A percentile compares a stretch with the other conserved stretches of the same genome.
Conservation (phyloP, 1,140 invertebrate species). For the Macrostomum lignano region DNA sequence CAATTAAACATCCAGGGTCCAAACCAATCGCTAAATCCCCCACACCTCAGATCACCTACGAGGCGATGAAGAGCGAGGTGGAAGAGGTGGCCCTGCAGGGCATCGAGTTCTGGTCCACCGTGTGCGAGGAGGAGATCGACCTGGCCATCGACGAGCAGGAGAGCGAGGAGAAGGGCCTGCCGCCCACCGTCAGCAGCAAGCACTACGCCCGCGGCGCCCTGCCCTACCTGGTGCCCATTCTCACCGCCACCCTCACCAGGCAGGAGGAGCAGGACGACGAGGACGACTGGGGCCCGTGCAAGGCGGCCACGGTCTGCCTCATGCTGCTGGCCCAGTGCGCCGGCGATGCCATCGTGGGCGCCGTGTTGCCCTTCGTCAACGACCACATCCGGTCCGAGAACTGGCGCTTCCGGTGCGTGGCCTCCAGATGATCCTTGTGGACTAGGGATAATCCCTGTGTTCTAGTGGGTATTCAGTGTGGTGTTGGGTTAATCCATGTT, state of each 20-base stretch:
- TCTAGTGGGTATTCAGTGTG: no score
- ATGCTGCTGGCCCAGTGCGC: constrained; percentile 87
- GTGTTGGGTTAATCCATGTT: no score
- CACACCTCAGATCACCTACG: constrained; percentile 90
- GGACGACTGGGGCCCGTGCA: constrained; percentile 97
- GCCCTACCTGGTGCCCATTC: constrained; percentile 67
- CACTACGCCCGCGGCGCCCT: constrained; percentile 79
- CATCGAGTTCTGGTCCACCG: constrained; percentile 99
- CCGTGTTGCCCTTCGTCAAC: constrained; percentile 84
- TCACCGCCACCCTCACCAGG: constrained; percentile 72
- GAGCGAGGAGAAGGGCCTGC: constrained; percentile 34
- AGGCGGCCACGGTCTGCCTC: constrained; percentile 91
- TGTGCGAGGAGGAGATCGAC: constrained; percentile 94
- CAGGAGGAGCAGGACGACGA: constrained; percentile 60
- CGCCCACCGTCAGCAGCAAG: constrained; percentile 57
- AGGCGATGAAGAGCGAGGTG: constrained; percentile 83
- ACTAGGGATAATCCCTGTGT: no score
- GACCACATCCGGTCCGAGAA: constrained; percentile 67
- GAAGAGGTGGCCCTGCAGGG: constrained; percentile 88
- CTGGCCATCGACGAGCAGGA: constrained; percentile 72
- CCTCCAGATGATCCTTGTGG: no score
- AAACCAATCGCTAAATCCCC: no score
- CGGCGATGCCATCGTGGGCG: constrained; percentile 76
- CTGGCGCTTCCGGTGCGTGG: constrained; percentile 71
- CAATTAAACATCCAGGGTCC: no score